Evolutionary conservation across 2,113 vertebrate species (phyloP).

Genomic region (Tylochromis polylepis): DNA sequence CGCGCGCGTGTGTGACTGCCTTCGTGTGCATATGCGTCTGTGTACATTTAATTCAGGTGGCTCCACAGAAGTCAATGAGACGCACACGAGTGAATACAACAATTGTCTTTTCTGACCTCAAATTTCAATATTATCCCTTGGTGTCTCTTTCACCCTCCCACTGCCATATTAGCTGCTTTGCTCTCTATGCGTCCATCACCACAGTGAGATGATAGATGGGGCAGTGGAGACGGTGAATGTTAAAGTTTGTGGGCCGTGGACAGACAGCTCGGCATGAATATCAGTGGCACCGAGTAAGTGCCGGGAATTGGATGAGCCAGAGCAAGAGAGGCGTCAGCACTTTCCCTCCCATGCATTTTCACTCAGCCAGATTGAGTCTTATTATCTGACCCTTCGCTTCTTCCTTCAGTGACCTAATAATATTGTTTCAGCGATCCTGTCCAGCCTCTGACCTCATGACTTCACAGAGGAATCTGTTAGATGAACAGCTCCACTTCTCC

Average conservation of each 20-base stretch:
- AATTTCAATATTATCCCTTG: slow-evolving; percentile 59
- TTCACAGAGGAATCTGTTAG: slow-evolving; percentile 42
- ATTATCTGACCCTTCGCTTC: slow-evolving; percentile 66
- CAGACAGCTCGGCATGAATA: slow-evolving; percentile 68
- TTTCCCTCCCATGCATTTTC: slow-evolving; percentile 67
- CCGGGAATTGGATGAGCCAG: slow-evolving; percentile 60
- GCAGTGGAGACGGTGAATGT: slow-evolving; percentile 39
- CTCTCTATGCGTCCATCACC: slow-evolving; percentile 51
- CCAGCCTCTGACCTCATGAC: slow-evolving; percentile 59
- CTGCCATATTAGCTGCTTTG: neutral
- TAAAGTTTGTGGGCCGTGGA: slow-evolving; percentile 76
- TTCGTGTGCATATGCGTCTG: slow-evolving; percentile 7
- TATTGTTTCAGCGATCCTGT: slow-evolving; percentile 69
- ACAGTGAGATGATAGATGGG: slow-evolving; percentile 62
- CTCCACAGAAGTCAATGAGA: slow-evolving; percentile 56
- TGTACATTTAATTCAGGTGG: slow-evolving; percentile 16
- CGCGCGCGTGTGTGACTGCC: neutral
- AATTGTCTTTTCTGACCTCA: slow-evolving; percentile 67
- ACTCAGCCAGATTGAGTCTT: slow-evolving; percentile 67
- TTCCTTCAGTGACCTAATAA: slow-evolving; percentile 67
- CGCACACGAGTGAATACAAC: slow-evolving; percentile 47
- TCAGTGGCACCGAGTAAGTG: slow-evolving; percentile 48
- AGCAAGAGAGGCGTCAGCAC: slow-evolving; percentile 66
- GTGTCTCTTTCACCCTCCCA: neutral
- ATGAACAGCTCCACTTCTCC: slow-evolving; percentile 33